Percentiles rank a stretch among this genome's conserved stretches.
These are phyloP conservation scores for Amblyjoppa fuscipennis DNA, from an alignment of 2,888 invertebrate genomes.

Conservation along the genomic window DNA sequence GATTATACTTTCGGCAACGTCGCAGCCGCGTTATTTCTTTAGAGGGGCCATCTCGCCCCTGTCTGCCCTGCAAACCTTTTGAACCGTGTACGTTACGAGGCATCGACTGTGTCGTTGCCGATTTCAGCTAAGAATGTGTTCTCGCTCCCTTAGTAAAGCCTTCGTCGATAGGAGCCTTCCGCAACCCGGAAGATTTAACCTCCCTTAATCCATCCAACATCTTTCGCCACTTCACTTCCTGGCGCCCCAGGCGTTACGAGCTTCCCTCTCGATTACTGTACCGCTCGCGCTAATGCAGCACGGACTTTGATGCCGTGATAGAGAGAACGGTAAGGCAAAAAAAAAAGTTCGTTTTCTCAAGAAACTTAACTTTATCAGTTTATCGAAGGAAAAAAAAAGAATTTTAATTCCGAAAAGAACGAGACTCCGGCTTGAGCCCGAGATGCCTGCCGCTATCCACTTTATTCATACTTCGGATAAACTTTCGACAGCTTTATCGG, in stretches of 20 bases:
- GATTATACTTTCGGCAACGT: too few species aligned
- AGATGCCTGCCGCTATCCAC: conserved; percentile 43
- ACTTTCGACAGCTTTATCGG: conserved; percentile 59
- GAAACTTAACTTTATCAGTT: conserved; percentile 15
- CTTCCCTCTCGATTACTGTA: conserved; percentile 9
- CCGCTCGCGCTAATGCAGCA: not conserved
- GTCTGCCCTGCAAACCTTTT: too few species aligned
- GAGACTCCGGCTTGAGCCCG: conserved; percentile 13
- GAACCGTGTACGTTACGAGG: not conserved
- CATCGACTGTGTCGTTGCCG: not conserved
- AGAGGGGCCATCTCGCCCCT: too few species aligned
- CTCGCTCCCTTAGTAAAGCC: not conserved
- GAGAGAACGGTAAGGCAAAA: not conserved
- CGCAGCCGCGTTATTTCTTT: too few species aligned
- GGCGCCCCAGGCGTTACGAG: not conserved
- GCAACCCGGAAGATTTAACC: conserved; percentile 5
- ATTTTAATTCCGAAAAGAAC: conserved; percentile 1
- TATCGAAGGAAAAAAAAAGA: not conserved
- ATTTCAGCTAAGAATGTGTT: not conserved
- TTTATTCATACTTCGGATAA: conserved; percentile 66
- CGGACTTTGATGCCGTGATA: conserved; percentile 2
- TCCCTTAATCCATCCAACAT: conserved; percentile 21
- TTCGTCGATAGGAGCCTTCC: conserved; percentile 9
- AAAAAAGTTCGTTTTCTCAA: not conserved
- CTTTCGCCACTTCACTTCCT: not conserved